Percentiles rank a stretch among this genome's conserved stretches.
Conservation (phyloP, 2,113 vertebrate species). For the Albula goreensis region DNA sequence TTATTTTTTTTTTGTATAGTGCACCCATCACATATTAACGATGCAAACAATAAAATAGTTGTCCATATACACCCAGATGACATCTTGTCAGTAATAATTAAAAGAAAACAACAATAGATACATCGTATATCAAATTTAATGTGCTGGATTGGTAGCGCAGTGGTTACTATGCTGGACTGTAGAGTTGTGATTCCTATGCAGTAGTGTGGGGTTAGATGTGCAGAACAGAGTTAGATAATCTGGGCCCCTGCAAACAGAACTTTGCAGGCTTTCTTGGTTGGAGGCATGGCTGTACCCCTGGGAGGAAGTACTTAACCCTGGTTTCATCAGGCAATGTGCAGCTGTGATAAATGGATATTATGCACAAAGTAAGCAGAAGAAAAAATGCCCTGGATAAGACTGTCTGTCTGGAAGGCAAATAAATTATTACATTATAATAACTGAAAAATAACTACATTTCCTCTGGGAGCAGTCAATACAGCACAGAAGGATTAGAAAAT, state of each 20-base stretch:
- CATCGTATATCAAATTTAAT: too few species aligned
- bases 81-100: too few species aligned
- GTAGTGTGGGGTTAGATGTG: background rate
- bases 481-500: conserved; percentile 3
- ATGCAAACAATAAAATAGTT: too few species aligned
- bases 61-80: too few species aligned
- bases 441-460: background rate
- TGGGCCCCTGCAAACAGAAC: too few species aligned
- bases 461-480: background rate
- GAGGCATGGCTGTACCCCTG: background rate
- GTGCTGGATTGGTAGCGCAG: too few species aligned
- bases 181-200: background rate
- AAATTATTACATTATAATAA: background rate
- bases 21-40: too few species aligned
- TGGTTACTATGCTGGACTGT: background rate
- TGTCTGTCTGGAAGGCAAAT: background rate
- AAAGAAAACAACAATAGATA: too few species aligned
- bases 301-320: background rate
- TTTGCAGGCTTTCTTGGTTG: background rate
- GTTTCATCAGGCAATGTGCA: background rate
- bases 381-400: background rate
- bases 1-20: too few species aligned
- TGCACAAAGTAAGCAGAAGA: background rate
- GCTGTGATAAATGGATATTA: background rate
- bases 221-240: too few species aligned